A percentile compares a stretch with the other conserved stretches of the same genome.
Conservation (phyloP, 1,140 invertebrate species). For the Cheumatopsyche charites region DNA sequence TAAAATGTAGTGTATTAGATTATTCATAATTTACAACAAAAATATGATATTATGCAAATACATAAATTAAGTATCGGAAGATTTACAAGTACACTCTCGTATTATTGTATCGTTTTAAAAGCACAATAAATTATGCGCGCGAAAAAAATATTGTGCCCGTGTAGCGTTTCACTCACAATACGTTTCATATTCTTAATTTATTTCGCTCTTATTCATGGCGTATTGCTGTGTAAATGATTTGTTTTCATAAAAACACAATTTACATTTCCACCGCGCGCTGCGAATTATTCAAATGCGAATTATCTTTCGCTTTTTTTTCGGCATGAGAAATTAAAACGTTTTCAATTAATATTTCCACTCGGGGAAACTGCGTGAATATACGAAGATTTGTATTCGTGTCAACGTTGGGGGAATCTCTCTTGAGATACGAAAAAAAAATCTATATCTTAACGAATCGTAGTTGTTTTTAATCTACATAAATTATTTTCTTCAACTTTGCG, state of each 20-base stretch:
- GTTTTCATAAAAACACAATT: conserved; percentile 17
- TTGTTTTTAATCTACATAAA: conserved; percentile 14
- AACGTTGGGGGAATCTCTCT: background rate
- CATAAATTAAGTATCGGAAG: background rate
- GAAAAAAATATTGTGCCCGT: background rate
- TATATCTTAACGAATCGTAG: background rate
- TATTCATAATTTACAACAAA: too few species aligned
- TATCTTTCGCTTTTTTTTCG: background rate
- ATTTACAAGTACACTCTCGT: background rate
- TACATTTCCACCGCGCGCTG: conserved; percentile 15
- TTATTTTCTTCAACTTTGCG: conserved; percentile 20
- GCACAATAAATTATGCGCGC: background rate
- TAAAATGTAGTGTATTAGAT: too few species aligned
- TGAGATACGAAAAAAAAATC: background rate
- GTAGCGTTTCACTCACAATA: background rate
- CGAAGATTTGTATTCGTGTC: background rate
- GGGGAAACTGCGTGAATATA: conserved; percentile 20
- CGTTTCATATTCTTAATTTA: conserved; percentile 1
- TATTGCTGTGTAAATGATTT: conserved; percentile 20
- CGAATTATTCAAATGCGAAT: conserved; percentile 19
- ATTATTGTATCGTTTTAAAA: background rate
- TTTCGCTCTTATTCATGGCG: conserved; percentile 9
- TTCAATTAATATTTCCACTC: conserved; percentile 23
- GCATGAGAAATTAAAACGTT: conserved; percentile 15
- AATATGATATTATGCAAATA: background rate